A percentile compares a stretch with the other conserved stretches of the same genome.
These are phyloP conservation scores for Colletes collaris DNA, from an alignment of 2,888 invertebrate species.

Conservation along the genomic window DNA sequence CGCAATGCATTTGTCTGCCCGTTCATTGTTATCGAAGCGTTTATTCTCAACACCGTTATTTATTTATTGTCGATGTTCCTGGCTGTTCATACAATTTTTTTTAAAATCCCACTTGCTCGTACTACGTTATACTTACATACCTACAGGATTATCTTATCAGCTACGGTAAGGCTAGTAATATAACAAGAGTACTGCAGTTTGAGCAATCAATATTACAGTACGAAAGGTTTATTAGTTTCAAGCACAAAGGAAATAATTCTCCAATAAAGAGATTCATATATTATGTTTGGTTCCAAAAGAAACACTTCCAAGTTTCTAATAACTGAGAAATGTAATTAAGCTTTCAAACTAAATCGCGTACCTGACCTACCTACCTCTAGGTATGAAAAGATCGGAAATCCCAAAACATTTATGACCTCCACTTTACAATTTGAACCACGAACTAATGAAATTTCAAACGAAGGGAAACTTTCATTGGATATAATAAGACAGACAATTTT, in stretches of 20 bases:
- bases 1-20: not conserved
- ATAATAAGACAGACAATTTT: too few species aligned
- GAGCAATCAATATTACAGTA: not conserved
- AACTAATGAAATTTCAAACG: not conserved
- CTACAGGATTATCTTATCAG: constrained; percentile 3
- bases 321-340: too few species aligned
- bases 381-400: not conserved
- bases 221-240: too few species aligned
- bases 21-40: not conserved
- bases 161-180: not conserved
- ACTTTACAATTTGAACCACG: not conserved
- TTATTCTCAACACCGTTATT: not conserved
- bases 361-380: not conserved
- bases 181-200: not conserved
- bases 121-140: too few species aligned
- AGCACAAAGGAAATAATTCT: too few species aligned
- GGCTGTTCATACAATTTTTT: not conserved
- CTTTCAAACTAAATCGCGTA: too few species aligned
- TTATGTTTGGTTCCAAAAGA: too few species aligned
- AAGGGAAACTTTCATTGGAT: not conserved
- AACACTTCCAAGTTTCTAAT: too few species aligned
- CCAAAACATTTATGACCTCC: not conserved
- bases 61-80: not conserved
- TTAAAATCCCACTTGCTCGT: not conserved
- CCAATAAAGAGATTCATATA: too few species aligned